Evolutionary conservation across 1,140 invertebrate species (phyloP).

Genomic region (Lasioglossum baleicum): DNA sequence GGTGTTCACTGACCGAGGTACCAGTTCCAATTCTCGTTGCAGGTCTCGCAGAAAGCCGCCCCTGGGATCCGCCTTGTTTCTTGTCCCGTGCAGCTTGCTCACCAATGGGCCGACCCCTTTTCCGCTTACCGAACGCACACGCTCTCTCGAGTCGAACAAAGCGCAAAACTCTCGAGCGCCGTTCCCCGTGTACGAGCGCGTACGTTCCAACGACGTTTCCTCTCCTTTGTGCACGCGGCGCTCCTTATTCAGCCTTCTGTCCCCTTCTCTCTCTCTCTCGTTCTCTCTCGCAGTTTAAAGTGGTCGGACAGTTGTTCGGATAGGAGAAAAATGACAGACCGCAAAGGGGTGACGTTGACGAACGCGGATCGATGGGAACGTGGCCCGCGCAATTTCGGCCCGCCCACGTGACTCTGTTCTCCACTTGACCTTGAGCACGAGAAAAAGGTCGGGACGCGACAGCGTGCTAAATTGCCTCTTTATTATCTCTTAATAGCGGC

Average conservation of each 20-base stretch:
- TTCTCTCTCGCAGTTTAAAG: background rate
- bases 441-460: background rate
- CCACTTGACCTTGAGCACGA: constrained; percentile 14
- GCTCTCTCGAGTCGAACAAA: constrained; percentile 50
- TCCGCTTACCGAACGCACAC: constrained; percentile 62
- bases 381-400: background rate
- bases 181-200: background rate
- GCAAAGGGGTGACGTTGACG: background rate
- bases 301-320: constrained; percentile 4
- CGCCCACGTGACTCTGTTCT: background rate
- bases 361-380: background rate
- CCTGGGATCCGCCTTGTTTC: constrained; percentile 42
- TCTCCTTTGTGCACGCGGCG: constrained; percentile 69
- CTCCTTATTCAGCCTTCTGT: constrained; percentile 68
- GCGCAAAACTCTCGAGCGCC: constrained; percentile 49
- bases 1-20: constrained; percentile 10
- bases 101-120: constrained; percentile 55
- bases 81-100: constrained; percentile 49
- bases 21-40: background rate
- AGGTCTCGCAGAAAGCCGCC: background rate
- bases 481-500: constrained; percentile 13
- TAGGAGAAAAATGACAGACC: background rate
- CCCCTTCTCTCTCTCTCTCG: background rate
- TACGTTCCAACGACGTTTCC: constrained; percentile 64
- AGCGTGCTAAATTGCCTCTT: constrained; percentile 14